These are phyloP conservation scores for Rhyacophila brunnea DNA, from an alignment of 1,140 invertebrate genomes.

Conservation along the genomic window DNA sequence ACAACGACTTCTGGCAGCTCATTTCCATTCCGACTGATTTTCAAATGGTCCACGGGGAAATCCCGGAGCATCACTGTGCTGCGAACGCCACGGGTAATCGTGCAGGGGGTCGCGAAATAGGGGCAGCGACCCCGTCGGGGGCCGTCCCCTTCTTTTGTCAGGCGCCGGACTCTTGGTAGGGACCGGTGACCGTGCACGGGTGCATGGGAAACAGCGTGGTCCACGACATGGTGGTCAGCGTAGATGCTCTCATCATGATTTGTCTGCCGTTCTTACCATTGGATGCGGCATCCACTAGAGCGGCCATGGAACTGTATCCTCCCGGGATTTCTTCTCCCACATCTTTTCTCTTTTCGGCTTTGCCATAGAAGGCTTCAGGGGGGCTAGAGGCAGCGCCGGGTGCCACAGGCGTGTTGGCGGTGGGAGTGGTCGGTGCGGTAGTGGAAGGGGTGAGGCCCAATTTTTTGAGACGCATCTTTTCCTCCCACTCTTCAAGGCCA, in stretches of 20 bases:
- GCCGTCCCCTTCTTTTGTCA: slow-evolving; percentile 42
- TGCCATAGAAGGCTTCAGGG: slow-evolving; percentile 36
- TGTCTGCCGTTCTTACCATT: slow-evolving; percentile 54
- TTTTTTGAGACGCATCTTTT: slow-evolving; percentile 81
- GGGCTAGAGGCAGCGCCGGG: slow-evolving; percentile 37
- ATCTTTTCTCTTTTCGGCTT: slow-evolving; percentile 42
- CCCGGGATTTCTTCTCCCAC: slow-evolving; percentile 42
- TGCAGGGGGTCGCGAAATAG: background rate
- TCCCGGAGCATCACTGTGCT: background rate
- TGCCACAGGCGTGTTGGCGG: slow-evolving; percentile 40
- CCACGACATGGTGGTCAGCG: slow-evolving; percentile 76
- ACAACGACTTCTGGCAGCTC: background rate
- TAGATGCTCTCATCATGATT: slow-evolving; percentile 67
- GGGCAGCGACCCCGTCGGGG: slow-evolving; percentile 10
- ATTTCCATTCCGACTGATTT: background rate
- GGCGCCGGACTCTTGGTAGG: slow-evolving; percentile 68
- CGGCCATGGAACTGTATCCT: slow-evolving; percentile 43
- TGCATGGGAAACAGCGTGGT: slow-evolving; percentile 84
- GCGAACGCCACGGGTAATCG: slow-evolving; percentile 11
- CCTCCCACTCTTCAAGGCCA: slow-evolving; percentile 86
- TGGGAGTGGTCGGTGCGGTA: slow-evolving; percentile 40
- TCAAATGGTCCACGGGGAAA: background rate
- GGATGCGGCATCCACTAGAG: slow-evolving; percentile 47
- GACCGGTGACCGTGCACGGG: slow-evolving; percentile 77
- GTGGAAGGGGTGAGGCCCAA: slow-evolving; percentile 56